Percentiles rank a stretch among this genome's conserved stretches.
These are phyloP conservation scores for Felis catus DNA, from an alignment of 2,113 vertebrate genomes.

Conservation along the genomic window DNA sequence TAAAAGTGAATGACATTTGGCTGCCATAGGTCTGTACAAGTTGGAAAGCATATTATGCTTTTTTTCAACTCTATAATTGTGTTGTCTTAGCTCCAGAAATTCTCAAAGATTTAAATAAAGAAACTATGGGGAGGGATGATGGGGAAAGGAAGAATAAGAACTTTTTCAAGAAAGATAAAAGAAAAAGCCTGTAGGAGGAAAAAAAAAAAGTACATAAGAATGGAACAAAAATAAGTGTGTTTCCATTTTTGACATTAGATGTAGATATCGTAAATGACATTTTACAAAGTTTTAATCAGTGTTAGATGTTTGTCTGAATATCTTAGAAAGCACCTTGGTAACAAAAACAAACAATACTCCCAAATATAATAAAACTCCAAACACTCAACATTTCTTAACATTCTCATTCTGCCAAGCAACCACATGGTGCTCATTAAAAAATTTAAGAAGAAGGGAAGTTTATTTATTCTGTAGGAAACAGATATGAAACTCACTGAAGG, in stretches of 20 bases:
- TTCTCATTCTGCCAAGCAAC: constrained; percentile 37
- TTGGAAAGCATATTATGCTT: constrained; percentile 50
- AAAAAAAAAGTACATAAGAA: constrained; percentile 25
- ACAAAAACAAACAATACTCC: constrained; percentile 26
- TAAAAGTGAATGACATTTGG: not conserved
- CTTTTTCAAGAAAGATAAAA: constrained; percentile 68
- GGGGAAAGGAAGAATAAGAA: constrained; percentile 53
- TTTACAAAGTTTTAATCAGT: constrained; percentile 22
- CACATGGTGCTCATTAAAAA: constrained; percentile 6
- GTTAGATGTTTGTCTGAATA: constrained; percentile 47
- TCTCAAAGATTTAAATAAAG: constrained; percentile 56
- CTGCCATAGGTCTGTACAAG: constrained; percentile 43
- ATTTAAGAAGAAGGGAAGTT: constrained; percentile 6
- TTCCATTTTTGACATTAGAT: constrained; percentile 15
- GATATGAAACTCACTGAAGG: constrained; percentile 1
- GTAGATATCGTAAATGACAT: constrained; percentile 31
- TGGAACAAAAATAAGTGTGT: constrained; percentile 18
- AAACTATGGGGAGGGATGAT: not conserved
- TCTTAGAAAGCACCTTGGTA: constrained; percentile 72
- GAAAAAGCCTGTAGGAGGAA: constrained; percentile 25
- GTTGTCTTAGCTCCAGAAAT: constrained; percentile 70
- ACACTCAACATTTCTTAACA: constrained; percentile 27
- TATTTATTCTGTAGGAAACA: constrained; percentile 21
- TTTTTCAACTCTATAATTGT: constrained; percentile 40
- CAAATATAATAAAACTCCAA: constrained; percentile 54